phyloP scores from a whole-genome alignment of 1,140 invertebrate genomes.

The Drosophila eugracilis region DNA sequence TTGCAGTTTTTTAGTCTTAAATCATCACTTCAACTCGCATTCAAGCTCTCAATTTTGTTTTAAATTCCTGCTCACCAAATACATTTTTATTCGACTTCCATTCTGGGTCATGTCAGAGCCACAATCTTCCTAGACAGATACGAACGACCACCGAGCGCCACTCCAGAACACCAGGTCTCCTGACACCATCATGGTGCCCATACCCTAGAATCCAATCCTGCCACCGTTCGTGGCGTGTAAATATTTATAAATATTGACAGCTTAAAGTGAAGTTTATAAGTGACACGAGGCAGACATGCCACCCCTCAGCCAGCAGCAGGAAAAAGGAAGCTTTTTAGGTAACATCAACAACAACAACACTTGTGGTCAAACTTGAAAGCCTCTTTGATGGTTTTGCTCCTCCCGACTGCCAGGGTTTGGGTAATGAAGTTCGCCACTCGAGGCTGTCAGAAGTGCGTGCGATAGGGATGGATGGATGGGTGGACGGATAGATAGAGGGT shows the following conservation, averaged over 20 bases:
- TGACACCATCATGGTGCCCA: too few species aligned
- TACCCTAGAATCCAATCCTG: conserved; percentile 6
- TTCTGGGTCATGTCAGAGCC: conserved; percentile 21
- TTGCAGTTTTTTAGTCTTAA: too few species aligned
- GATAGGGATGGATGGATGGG: conserved; percentile 18
- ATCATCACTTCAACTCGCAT: background rate
- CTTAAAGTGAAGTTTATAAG: conserved; percentile 81
- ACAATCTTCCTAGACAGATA: conserved; percentile 12
- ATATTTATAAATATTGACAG: conserved; percentile 83
- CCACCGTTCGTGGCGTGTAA: conserved; percentile 60
- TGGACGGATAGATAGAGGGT: conserved; percentile 4
- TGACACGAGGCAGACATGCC: conserved; percentile 61
- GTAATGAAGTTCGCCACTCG: conserved; percentile 79
- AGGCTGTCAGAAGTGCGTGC: conserved; percentile 75
- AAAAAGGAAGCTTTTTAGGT: conserved; percentile 69
- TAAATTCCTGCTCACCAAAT: background rate
- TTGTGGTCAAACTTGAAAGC: conserved; percentile 81
- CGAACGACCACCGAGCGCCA: conserved; percentile 21
- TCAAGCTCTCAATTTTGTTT: background rate
- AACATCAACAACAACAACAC: conserved; percentile 60
- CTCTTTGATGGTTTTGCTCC: conserved; percentile 70
- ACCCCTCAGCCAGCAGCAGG: conserved; percentile 9
- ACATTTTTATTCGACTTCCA: background rate
- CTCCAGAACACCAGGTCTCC: conserved; percentile 6
- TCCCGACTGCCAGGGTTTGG: conserved; percentile 41